Percentiles rank a stretch among this genome's conserved stretches.
These are phyloP conservation scores for Bucorvus abyssinicus DNA, from an alignment of 2,797 vertebrate genomes.

Conservation along the genomic window DNA sequence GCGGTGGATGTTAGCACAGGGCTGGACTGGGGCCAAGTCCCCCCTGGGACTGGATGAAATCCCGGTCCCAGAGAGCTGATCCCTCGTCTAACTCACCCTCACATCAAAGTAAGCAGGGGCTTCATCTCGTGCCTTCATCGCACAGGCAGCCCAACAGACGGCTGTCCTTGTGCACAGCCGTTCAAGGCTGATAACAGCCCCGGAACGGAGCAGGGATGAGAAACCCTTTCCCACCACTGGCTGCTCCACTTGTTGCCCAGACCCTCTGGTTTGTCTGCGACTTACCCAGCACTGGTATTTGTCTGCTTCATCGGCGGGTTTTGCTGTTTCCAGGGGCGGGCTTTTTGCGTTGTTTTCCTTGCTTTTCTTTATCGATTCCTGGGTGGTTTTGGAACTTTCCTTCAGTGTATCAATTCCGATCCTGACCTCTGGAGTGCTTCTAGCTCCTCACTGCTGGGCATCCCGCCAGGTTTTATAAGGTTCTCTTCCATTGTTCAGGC, in stretches of 20 bases:
- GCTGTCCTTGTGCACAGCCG: not conserved
- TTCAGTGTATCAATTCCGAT: conserved; percentile 9
- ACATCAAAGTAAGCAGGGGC: not conserved
- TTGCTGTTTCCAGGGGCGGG: not conserved
- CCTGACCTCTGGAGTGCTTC: conserved; percentile 16
- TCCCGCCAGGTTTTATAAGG: conserved; percentile 20
- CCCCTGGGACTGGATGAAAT: not conserved
- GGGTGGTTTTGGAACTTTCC: not conserved
- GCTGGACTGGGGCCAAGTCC: not conserved
- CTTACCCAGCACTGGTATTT: not conserved
- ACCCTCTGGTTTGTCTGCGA: not conserved
- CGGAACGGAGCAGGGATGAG: not conserved
- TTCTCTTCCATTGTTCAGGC: not conserved
- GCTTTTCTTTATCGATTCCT: conserved; percentile 21
- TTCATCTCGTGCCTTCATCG: not conserved
- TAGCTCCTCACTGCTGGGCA: conserved; percentile 33
- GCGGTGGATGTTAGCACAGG: not conserved
- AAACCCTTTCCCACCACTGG: not conserved
- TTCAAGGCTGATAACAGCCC: rapidly evolving
- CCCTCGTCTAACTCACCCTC: not conserved
- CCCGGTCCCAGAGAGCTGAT: not conserved
- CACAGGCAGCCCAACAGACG: rapidly evolving
- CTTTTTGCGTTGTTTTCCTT: not conserved
- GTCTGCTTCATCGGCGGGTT: not conserved
- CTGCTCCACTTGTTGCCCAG: not conserved